These are phyloP conservation scores for Cichlasoma orientale DNA, from an alignment of 2,797 vertebrate genomes.

Conservation along the genomic window DNA sequence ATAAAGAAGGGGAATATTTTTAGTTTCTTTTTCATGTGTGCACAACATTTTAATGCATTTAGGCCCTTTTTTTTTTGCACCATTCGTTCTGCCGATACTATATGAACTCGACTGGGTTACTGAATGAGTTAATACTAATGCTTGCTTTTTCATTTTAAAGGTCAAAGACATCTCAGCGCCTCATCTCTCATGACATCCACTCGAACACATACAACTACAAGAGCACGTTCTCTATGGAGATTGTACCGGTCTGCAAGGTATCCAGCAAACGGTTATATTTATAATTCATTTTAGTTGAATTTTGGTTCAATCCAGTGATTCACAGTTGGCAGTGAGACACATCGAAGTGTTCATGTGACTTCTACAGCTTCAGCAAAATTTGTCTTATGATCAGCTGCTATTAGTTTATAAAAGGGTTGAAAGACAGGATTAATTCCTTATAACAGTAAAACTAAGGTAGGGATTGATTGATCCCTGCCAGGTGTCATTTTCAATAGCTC, in stretches of 20 bases:
- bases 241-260: slow-evolving; percentile 98
- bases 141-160: slow-evolving; percentile 69
- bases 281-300: not conserved
- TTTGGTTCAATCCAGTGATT: not conserved
- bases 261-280: no score
- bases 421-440: not conserved
- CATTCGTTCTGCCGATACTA: not conserved
- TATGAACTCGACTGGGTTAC: not conserved
- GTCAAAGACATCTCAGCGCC: slow-evolving; percentile 91
- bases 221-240: slow-evolving; percentile 97
- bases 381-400: slow-evolving; percentile 2
- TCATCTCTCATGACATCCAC: slow-evolving; percentile 97
- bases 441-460: not conserved
- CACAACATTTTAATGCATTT: not conserved
- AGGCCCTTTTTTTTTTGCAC: not conserved
- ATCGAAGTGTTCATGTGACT: not conserved
- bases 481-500: not conserved
- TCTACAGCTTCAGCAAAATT: not conserved
- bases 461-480: not conserved
- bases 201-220: slow-evolving; percentile 97
- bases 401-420: not conserved
- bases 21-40: not conserved
- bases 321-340: not conserved
- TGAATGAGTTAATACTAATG: not conserved
- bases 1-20: not conserved